Conservation (phyloP, 1,140 invertebrate genomes). For the Coenobita brevimanus region DNA sequence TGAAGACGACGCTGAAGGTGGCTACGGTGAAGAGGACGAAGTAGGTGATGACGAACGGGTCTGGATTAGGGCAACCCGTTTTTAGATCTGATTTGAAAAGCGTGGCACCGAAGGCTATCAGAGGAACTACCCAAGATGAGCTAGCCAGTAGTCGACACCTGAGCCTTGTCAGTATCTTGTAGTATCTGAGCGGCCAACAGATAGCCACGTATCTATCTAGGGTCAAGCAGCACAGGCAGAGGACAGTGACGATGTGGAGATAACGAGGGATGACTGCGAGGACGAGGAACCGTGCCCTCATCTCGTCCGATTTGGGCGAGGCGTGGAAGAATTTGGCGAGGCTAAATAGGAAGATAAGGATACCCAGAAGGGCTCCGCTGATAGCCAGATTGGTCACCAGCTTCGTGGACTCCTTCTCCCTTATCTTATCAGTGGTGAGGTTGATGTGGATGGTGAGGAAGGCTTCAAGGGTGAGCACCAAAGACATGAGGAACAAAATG, state of each 20-base stretch:
- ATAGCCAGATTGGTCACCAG: conserved; percentile 26
- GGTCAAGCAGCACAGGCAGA: conserved; percentile 13
- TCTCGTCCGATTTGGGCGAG: too few species aligned
- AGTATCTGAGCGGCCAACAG: conserved; percentile 39
- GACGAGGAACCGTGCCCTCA: background rate
- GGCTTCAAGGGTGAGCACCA: background rate
- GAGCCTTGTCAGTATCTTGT: background rate
- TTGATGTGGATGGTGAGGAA: conserved; percentile 11
- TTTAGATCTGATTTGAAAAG: background rate
- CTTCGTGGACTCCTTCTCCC: background rate
- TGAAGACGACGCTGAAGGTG: background rate
- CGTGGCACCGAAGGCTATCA: background rate
- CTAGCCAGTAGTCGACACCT: background rate
- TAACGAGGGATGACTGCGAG: background rate
- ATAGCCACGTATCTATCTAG: conserved; percentile 31
- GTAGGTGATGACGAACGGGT: background rate
- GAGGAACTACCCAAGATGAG: background rate
- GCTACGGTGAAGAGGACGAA: background rate
- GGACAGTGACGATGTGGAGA: conserved; percentile 8
- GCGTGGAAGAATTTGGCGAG: background rate
- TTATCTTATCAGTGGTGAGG: background rate
- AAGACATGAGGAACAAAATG: background rate
- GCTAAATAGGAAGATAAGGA: background rate
- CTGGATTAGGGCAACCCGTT: background rate
- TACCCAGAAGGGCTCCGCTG: background rate